Evolutionary conservation across 2,113 vertebrate species (phyloP).

Genomic region (Pelecanus crispus): DNA sequence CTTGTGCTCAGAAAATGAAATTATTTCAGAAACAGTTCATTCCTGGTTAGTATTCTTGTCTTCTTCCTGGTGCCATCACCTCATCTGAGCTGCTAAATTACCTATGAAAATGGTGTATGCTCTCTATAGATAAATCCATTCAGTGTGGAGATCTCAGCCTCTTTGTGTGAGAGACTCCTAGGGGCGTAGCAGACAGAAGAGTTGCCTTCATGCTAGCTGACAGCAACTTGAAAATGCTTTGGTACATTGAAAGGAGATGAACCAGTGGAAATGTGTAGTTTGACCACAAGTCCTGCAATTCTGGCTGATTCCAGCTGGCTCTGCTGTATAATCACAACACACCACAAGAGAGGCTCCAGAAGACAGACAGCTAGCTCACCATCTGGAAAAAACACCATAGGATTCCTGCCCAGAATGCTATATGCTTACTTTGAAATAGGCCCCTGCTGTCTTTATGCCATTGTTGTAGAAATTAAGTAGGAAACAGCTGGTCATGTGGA

Average conservation of each 20-base stretch:
- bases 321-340: background rate
- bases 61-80: background rate
- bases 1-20: background rate
- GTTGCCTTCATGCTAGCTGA: background rate
- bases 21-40: background rate
- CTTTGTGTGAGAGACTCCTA: background rate
- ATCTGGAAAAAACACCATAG: conserved; percentile 7
- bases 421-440: background rate
- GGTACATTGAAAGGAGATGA: background rate
- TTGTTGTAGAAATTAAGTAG: conserved; percentile 8
- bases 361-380: background rate
- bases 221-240: background rate
- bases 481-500: conserved; percentile 20
- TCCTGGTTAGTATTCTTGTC: background rate
- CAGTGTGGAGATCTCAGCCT: background rate
- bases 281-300: background rate
- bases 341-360: background rate
- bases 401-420: conserved; percentile 1
- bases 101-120: background rate
- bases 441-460: background rate
- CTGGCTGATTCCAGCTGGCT: background rate
- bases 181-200: background rate
- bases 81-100: background rate
- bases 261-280: background rate
- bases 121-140: background rate